Evolutionary conservation across 2,113 vertebrate genomes (phyloP), one percentile per base, ranked within the genome.

Genomic region (Circaetus gallicus): DNA sequence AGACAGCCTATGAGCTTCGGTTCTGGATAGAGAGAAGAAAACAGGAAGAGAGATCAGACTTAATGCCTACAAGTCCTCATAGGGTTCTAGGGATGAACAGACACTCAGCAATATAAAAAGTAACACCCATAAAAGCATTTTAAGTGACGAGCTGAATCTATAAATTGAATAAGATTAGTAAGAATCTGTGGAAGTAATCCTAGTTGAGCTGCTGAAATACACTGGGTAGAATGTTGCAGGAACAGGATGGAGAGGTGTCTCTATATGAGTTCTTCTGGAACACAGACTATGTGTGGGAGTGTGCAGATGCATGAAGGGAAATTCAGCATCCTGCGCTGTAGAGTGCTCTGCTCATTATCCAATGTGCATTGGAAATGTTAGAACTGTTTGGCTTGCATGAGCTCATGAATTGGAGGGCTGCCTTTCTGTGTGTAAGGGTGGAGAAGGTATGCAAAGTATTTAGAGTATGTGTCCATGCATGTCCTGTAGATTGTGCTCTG

Each of bases 381-480:
- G 40, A 81, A 4, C 52, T 82, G 84, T 65, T 78, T 70, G 63
- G 19, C 53, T 89, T 71, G 36, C 22, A 40, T 86, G 91, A 87
- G 88, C 61, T 94, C 45, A 77, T 3, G 45, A 49, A 65, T 3
- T 95, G 92, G 90, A 93, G 72, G 67, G 66, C 84, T 96, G 85
- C 96, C 82, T 86, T 80, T n/a, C 56, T 47, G 59, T 12, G 6
- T 81, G 11, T 32, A 18, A 73, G 96, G 86, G 62, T 82, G 70
- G 89, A 74, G 94, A 83, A 92, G 58, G 82, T 26, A 91, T 97
- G 97, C 66, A 47, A 89, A 79, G 49, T 88, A 96, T 98, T 78
- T 40, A 22, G 91, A 88, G 47, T 69, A 91, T 92, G 92, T 85
- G 82, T 47, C 9, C 13, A 49, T 95, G 83, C 96, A 85, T 32